Evolutionary conservation across 1,140 invertebrate genomes (phyloP), one percentile per base, ranked within the genome.

Genomic region (Papilio glaucus): DNA sequence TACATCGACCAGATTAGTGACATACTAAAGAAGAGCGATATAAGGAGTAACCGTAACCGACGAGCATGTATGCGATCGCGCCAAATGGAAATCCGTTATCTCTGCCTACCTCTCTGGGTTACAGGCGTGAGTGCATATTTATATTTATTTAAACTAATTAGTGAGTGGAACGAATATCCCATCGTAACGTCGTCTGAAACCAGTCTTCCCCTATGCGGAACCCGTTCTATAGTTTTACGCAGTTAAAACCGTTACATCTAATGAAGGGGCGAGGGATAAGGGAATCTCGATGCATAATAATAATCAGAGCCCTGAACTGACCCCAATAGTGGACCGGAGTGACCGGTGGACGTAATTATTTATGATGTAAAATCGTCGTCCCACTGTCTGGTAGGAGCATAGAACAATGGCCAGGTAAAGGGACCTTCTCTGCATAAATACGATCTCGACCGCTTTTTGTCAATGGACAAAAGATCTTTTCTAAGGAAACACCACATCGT

Each of bases 201-300:
- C 84, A 84, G 84, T 87, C 77, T 68, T 83, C 88, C 91, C 88
- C 85, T 74, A 80, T 81, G 38, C 76, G 79, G 81, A 93, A 93
- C 91, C 84, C 82, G 91, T 93, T 93, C 87, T 80, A 91, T 91
- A 91, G 91, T 93, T 92, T 93, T 93, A 93, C 90, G 84, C 88
- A 88, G 84, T 86, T 84, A 87, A 88, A 91, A 92, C 90, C 90
- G 91, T 93, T 93, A 93, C 88, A 88, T 87, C 90, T 93, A 92
- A 93, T 93, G 90, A 93, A 89, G 86, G 90, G 89, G 88, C 88
- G 88, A 82, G 85, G 83, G 83, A 84, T 88, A 90, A 89, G 80
- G 85, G 86, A 91, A 89, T 87, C 80, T 79, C 63, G 76, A 79
- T 73, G 62, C 61, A 72, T 88, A 90, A 91, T 89, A 91, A 89